A percentile compares a stretch with the other conserved stretches of the same genome.
Evolutionary conservation across 2,797 vertebrate genomes (phyloP).

Genomic region (Sternotherus odoratus): DNA sequence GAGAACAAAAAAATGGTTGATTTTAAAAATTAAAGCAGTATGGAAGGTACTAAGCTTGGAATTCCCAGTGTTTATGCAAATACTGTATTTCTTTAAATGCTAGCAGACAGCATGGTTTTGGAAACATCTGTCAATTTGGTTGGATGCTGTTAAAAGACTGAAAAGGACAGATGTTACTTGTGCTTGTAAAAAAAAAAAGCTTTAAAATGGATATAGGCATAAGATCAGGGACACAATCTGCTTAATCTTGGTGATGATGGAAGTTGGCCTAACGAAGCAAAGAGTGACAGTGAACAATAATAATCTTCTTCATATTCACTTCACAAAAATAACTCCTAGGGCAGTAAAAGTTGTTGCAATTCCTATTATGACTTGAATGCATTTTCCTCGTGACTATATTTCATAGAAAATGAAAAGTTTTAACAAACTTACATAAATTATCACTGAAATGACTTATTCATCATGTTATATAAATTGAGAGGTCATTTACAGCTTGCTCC

Average conservation of each 20-base stretch:
- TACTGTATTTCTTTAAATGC: conserved; percentile 79
- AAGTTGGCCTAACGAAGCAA: conserved; percentile 11
- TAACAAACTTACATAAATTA: neutral
- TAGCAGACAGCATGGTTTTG: conserved; percentile 78
- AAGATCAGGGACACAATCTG: conserved; percentile 20
- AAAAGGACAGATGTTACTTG: conserved; percentile 83
- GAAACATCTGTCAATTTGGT: conserved; percentile 81
- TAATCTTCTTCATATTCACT: neutral
- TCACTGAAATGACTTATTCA: neutral
- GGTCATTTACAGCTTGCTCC: neutral
- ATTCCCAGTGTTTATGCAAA: conserved; percentile 83
- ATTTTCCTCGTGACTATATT: neutral
- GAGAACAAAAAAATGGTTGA: conserved; percentile 83
- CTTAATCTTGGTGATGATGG: conserved; percentile 33
- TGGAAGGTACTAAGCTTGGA: conserved; percentile 76
- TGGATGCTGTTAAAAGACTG: conserved; percentile 77
- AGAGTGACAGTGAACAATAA: conserved; percentile 5
- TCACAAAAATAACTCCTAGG: neutral
- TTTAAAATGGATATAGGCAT: conserved; percentile 9
- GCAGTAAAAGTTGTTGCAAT: neutral
- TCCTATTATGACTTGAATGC: neutral
- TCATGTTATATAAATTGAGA: neutral
- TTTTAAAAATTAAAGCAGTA: conserved; percentile 79
- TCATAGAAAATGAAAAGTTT: neutral
- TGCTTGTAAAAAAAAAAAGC: conserved; percentile 48